phyloP scores from a whole-genome alignment of 2,888 invertebrate species.

The Agriopis aurantiaria region DNA sequence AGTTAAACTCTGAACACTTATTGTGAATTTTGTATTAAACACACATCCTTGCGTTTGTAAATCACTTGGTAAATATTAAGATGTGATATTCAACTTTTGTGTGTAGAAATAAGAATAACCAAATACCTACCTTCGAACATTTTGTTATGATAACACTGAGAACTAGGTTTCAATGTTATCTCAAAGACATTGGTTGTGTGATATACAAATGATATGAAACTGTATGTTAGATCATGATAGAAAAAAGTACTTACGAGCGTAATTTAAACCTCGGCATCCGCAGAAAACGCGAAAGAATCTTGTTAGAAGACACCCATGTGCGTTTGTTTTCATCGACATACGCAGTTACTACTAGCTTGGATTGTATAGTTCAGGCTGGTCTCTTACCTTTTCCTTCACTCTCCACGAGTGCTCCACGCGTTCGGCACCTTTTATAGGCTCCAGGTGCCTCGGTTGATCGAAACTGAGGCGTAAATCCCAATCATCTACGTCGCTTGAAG shows the following conservation, averaged over 20 bases:
- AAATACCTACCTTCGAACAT: too few relatives aligned
- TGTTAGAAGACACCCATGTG: slow-evolving; percentile 62
- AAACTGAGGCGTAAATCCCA: slow-evolving; percentile 91
- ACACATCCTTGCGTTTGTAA: too few relatives aligned
- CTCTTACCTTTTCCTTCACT: slow-evolving; percentile 94
- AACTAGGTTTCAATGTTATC: slow-evolving; percentile 19
- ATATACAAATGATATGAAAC: not conserved
- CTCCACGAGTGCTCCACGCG: slow-evolving; percentile 96
- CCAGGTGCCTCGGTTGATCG: slow-evolving; percentile 88
- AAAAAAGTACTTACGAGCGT: not conserved
- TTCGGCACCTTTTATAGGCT: slow-evolving; percentile 78
- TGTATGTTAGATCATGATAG: not conserved
- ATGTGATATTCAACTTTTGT: too few relatives aligned
- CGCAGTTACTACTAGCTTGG: slow-evolving; percentile 56
- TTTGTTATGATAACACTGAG: too few relatives aligned
- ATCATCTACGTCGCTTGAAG: slow-evolving; percentile 84
- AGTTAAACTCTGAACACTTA: too few relatives aligned
- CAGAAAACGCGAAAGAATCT: not conserved
- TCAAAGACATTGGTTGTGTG: slow-evolving; percentile 32
- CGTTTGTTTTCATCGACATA: slow-evolving; percentile 76
- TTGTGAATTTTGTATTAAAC: too few relatives aligned
- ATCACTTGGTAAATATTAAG: too few relatives aligned
- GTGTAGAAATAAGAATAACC: too few relatives aligned
- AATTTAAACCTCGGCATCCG: not conserved
- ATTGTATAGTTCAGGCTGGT: slow-evolving; percentile 41